phyloP scores from a whole-genome alignment of 2,888 invertebrate species.

The Priocnemis perturbator region DNA sequence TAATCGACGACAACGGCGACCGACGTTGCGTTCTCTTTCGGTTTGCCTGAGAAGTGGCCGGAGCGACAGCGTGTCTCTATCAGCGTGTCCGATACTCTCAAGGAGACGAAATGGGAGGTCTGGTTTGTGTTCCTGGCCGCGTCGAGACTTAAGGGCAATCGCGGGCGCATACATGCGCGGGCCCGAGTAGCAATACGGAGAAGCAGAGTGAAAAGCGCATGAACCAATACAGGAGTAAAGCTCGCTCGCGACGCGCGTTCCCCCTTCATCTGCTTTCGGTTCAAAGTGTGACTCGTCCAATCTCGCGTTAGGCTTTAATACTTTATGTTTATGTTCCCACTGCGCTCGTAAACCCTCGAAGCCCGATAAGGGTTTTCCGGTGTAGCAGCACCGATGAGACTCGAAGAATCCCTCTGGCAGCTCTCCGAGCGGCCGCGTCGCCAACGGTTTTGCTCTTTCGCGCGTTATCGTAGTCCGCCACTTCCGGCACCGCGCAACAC shows the following conservation, averaged over 20 bases:
- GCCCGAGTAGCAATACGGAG: not conserved
- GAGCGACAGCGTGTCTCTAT: constrained; percentile 34
- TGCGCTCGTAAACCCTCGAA: constrained; percentile 51
- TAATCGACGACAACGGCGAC: not conserved
- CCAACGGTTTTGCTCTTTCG: too few species aligned
- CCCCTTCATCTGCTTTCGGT: constrained; percentile 3
- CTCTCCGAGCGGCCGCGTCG: constrained; percentile 11
- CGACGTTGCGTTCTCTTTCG: too few species aligned
- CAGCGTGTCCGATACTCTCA: constrained; percentile 11
- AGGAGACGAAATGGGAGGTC: constrained; percentile 56
- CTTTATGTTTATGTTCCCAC: constrained; percentile 63
- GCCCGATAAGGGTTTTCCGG: constrained; percentile 63
- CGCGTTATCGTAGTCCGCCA: not conserved
- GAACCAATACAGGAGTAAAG: not conserved
- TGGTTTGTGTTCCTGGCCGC: constrained; percentile 66
- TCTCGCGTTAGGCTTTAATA: constrained; percentile 47
- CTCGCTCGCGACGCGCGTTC: not conserved
- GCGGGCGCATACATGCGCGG: constrained; percentile 16
- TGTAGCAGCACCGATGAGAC: constrained; percentile 37
- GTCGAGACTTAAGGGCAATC: constrained; percentile 52
- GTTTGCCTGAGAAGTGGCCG: too few species aligned
- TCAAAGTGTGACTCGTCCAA: constrained; percentile 15
- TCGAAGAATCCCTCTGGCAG: constrained; percentile 35
- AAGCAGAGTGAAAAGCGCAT: not conserved
- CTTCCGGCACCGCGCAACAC: constrained; percentile 3